Percentiles rank a stretch among this genome's conserved stretches.
These are phyloP conservation scores for Pollenia griseotomentosa DNA, from an alignment of 2,888 invertebrate species.

Conservation along the genomic window DNA sequence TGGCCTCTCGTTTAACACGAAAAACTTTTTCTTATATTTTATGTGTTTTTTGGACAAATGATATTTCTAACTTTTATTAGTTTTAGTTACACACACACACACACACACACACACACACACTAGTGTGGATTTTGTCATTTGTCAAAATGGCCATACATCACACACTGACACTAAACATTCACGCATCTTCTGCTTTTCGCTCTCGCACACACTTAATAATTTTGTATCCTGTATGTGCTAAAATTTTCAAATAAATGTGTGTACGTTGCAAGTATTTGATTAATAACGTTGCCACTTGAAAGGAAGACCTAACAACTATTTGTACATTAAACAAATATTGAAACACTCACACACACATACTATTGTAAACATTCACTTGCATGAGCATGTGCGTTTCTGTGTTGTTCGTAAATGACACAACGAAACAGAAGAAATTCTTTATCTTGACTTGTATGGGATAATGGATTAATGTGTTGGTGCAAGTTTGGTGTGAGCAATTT, in stretches of 20 bases:
- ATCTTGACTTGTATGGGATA: neutral
- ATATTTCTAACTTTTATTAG: neutral
- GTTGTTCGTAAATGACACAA: too few relatives aligned
- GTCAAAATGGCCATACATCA: slow-evolving; percentile 26
- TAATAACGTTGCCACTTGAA: slow-evolving; percentile 27
- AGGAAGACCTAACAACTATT: slow-evolving; percentile 3
- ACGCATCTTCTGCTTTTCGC: neutral
- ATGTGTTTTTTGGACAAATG: slow-evolving; percentile 1
- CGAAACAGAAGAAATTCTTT: slow-evolving; percentile 1
- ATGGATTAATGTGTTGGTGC: neutral
- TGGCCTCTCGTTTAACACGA: too few relatives aligned
- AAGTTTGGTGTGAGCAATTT: neutral
- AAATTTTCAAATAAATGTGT: neutral
- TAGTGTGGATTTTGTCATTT: neutral
- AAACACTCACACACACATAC: too few relatives aligned
- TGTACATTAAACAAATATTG: neutral
- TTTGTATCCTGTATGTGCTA: neutral
- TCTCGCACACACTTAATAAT: neutral
- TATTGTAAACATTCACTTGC: neutral
- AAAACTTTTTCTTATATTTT: neutral
- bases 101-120: neutral
- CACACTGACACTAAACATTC: neutral
- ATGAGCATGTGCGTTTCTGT: neutral
- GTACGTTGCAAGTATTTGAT: slow-evolving; percentile 2
- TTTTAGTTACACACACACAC: neutral